Conservation (phyloP, 2,113 vertebrate species). For the Heterotilapia buettikoferi region DNA sequence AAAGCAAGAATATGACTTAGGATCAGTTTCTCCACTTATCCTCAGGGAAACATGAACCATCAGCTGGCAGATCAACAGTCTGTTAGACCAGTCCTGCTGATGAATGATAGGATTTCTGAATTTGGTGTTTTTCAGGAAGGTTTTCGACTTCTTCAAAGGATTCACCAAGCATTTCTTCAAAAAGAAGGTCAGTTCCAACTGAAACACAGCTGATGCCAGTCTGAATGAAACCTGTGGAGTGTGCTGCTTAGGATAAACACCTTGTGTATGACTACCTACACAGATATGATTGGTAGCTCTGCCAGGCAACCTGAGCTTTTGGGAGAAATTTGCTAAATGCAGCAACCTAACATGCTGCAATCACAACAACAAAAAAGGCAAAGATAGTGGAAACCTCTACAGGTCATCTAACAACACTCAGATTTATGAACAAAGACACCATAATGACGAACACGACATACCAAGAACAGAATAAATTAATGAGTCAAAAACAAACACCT, state of each 20-base stretch:
- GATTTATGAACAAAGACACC: too few relatives aligned
- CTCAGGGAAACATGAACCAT: background rate
- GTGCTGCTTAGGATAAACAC: background rate
- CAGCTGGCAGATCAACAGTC: background rate
- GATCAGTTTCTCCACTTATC: background rate
- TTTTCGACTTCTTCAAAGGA: rapidly evolving
- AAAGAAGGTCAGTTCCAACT: rapidly evolving
- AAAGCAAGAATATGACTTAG: background rate
- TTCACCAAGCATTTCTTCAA: rapidly evolving
- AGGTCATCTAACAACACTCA: too few relatives aligned
- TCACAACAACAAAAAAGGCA: too few relatives aligned
- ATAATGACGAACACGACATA: too few relatives aligned
- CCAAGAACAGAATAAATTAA: too few relatives aligned
- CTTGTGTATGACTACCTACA: background rate
- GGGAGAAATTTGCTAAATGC: too few relatives aligned
- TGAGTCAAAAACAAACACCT: too few relatives aligned
- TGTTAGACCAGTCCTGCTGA: background rate
- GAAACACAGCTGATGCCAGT: background rate
- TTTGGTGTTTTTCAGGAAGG: background rate
- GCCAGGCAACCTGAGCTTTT: background rate
- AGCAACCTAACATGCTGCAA: too few relatives aligned
- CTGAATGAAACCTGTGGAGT: background rate
- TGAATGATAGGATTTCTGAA: background rate
- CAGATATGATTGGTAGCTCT: background rate
- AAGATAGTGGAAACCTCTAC: too few relatives aligned